A percentile compares a stretch with the other conserved stretches of the same genome.
phyloP scores from a whole-genome alignment of 2,113 vertebrate species.

The Tympanuchus pallidicinctus region DNA sequence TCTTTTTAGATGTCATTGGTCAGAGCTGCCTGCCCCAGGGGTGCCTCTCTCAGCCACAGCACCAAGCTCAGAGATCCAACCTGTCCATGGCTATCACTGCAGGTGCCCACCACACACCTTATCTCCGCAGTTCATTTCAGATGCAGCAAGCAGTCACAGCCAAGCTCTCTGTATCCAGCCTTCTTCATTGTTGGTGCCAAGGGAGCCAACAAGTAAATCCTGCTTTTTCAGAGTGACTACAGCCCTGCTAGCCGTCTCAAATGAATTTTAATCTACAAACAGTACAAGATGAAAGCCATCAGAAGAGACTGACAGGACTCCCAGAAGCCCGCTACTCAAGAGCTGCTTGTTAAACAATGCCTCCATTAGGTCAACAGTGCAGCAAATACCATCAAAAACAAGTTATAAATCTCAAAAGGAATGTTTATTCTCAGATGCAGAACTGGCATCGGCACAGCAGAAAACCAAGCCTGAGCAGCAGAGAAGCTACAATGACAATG shows the following conservation, averaged over 20 bases:
- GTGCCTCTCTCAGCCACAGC: background rate
- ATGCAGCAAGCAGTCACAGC: background rate
- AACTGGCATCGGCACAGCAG: background rate
- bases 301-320: background rate
- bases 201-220: background rate
- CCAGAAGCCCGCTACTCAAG: background rate
- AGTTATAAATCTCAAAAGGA: background rate
- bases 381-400: background rate
- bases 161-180: background rate
- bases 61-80: background rate
- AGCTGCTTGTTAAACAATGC: conserved; percentile 4
- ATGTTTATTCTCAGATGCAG: background rate
- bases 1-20: background rate
- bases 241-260: background rate
- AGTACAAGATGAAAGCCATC: background rate
- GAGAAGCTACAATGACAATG: background rate
- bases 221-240: background rate
- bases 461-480: background rate
- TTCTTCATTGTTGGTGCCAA: background rate
- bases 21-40: background rate
- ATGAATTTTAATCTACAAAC: background rate
- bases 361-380: background rate
- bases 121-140: background rate
- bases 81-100: background rate
- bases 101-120: background rate